Evolutionary conservation across 1,140 invertebrate species (phyloP).

Genomic region (Hyles vespertilio): DNA sequence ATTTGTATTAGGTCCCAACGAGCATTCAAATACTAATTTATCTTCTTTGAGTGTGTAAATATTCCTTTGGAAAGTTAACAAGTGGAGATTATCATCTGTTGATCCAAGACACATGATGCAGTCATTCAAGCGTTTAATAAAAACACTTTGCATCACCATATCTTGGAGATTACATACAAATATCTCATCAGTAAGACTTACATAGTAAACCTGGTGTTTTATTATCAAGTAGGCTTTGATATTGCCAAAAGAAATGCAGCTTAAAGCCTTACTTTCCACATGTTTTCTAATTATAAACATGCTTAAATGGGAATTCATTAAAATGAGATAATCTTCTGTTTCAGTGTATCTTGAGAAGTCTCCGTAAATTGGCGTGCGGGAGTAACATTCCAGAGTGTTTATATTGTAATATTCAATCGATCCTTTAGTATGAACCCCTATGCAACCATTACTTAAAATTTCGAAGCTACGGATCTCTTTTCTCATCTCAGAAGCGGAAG

Average conservation of each 20-base stretch:
- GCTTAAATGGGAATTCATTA: constrained; percentile 30
- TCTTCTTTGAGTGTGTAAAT: constrained; percentile 29
- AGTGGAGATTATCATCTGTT: constrained; percentile 23
- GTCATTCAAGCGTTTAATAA: constrained; percentile 22
- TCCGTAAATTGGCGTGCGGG: constrained; percentile 26
- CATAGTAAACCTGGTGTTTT: constrained; percentile 36
- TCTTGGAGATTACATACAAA: constrained; percentile 27
- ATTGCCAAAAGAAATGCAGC: constrained; percentile 26
- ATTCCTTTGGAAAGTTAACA: constrained; percentile 38
- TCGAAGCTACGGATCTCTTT: constrained; percentile 39
- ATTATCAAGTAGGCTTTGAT: constrained; percentile 39
- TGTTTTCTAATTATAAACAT: constrained; percentile 32
- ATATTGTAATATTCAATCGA: constrained; percentile 46
- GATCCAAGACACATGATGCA: constrained; percentile 36
- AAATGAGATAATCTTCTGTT: constrained; percentile 32
- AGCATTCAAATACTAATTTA: constrained; percentile 18
- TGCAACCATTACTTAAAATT: constrained; percentile 32
- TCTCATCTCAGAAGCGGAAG: constrained; percentile 24
- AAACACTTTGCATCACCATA: constrained; percentile 6
- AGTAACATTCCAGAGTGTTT: constrained; percentile 25
- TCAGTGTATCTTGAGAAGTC: constrained; percentile 40
- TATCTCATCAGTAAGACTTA: constrained; percentile 38
- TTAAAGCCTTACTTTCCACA: constrained; percentile 11
- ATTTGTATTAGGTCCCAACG: constrained; percentile 18
- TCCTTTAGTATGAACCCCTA: constrained; percentile 41